Conservation (phyloP, 2,113 vertebrate species). For the Pao palembangensis region DNA sequence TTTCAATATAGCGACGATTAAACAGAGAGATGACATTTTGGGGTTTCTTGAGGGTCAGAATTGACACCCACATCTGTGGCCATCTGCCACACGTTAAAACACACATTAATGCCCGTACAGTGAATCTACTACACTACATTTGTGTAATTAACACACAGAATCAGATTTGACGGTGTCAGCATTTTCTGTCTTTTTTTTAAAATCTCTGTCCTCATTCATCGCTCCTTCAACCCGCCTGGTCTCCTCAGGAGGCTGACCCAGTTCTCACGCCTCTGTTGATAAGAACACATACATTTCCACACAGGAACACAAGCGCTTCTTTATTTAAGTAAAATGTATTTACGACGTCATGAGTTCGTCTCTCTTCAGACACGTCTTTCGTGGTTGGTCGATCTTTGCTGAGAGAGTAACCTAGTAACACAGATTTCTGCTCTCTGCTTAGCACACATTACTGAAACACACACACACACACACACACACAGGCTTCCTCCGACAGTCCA, state of each 20-base stretch:
- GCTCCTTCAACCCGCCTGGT: constrained; percentile 19
- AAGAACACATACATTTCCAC: neutral
- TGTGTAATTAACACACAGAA: constrained; percentile 46
- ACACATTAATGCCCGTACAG: constrained; percentile 9
- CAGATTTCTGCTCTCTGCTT: constrained; percentile 43
- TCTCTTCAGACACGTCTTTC: constrained; percentile 37
- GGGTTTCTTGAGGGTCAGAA: neutral
- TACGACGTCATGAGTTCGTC: no score
- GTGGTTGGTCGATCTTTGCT: constrained; percentile 48
- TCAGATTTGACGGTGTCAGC: constrained; percentile 48
- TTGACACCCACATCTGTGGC: constrained; percentile 15
- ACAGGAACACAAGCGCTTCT: constrained; percentile 2
- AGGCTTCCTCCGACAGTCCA: neutral
- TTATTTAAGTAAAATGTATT: no score
- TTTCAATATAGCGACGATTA: neutral
- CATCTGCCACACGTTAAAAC: constrained; percentile 37
- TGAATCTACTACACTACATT: constrained; percentile 1
- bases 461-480: neutral
- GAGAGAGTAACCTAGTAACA: constrained; percentile 62
- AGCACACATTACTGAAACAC: constrained; percentile 25
- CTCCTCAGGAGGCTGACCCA: constrained; percentile 39
- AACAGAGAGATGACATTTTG: neutral
- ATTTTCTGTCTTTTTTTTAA: constrained; percentile 35
- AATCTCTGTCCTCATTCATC: constrained; percentile 30
- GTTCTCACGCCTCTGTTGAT: constrained; percentile 47